Conservation (phyloP, 2,797 vertebrate genomes). For the Sarcophilus harrisii region DNA sequence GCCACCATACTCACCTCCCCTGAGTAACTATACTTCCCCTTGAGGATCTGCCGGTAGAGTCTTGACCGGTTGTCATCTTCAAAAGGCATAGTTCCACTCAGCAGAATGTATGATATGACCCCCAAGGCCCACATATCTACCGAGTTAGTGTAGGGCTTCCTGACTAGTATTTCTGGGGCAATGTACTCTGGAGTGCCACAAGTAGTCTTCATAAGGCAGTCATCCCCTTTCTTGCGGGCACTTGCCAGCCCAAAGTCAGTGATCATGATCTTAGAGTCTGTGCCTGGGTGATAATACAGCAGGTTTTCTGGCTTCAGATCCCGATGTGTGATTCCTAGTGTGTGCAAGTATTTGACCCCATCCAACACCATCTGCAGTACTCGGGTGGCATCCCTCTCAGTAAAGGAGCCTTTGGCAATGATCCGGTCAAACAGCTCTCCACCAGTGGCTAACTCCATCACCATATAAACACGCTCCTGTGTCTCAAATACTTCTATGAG, state of each 20-base stretch:
- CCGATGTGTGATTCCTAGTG: constrained; percentile 96
- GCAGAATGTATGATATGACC: constrained; percentile 97
- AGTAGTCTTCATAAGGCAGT: constrained; percentile 99
- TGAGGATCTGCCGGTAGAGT: constrained; percentile 97
- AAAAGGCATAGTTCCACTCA: constrained; percentile 99
- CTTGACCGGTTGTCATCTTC: constrained; percentile 98
- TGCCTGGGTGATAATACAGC: constrained; percentile 97
- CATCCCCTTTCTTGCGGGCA: constrained; percentile 96
- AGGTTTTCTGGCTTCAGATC: constrained; percentile 99
- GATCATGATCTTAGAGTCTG: constrained; percentile 99
- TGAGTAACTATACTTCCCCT: constrained; percentile 98
- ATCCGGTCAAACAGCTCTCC: constrained; percentile 98
- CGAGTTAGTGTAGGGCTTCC: constrained; percentile 97
- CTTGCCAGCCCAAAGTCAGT: constrained; percentile 98
- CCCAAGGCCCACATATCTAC: constrained; percentile 99
- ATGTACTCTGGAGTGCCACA: constrained; percentile 99
- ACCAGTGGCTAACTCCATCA: constrained; percentile 98
- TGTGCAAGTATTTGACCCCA: constrained; percentile 96
- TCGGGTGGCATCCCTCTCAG: constrained; percentile 95
- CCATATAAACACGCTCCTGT: constrained; percentile 97
- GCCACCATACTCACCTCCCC: constrained; percentile 93
- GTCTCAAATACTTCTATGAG: constrained; percentile 99
- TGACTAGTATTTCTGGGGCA: constrained; percentile 96
- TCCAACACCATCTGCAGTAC: constrained; percentile 99
- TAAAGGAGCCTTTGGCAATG: constrained; percentile 98